Conservation (phyloP, 2,797 vertebrate genomes). For the Momotus momota region DNA sequence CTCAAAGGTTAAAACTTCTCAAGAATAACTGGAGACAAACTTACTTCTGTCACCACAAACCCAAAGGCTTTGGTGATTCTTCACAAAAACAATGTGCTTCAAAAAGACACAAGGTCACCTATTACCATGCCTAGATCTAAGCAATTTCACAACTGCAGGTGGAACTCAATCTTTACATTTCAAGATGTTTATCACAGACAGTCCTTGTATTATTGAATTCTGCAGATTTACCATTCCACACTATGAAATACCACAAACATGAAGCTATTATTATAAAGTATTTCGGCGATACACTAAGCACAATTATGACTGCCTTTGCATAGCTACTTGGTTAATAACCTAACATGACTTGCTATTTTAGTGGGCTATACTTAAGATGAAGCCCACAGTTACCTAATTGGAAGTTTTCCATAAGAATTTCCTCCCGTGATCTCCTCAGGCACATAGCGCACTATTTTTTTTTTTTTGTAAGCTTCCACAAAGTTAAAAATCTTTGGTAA, state of each 20-base stretch:
- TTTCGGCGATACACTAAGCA: neutral
- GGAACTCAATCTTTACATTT: neutral
- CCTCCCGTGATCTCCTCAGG: neutral
- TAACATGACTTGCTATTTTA: neutral
- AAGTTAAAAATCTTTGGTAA: neutral
- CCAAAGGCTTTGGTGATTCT: neutral
- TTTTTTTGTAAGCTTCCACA: neutral
- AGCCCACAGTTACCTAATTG: neutral
- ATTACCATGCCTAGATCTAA: neutral
- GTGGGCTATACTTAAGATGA: neutral
- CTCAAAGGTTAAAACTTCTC: neutral
- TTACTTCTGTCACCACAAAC: neutral
- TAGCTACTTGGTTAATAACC: neutral
- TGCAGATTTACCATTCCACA: neutral
- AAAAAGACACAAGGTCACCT: neutral
- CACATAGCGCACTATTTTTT: neutral
- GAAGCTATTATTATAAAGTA: neutral
- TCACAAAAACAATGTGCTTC: neutral
- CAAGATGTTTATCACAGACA: neutral
- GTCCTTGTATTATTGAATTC: neutral
- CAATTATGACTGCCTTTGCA: neutral
- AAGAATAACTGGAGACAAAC: neutral
- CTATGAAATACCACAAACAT: neutral
- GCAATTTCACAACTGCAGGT: neutral
- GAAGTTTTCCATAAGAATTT: neutral